These are phyloP conservation scores for Octomys mimax DNA, from an alignment of 2,797 vertebrate genomes.

Conservation along the genomic window DNA sequence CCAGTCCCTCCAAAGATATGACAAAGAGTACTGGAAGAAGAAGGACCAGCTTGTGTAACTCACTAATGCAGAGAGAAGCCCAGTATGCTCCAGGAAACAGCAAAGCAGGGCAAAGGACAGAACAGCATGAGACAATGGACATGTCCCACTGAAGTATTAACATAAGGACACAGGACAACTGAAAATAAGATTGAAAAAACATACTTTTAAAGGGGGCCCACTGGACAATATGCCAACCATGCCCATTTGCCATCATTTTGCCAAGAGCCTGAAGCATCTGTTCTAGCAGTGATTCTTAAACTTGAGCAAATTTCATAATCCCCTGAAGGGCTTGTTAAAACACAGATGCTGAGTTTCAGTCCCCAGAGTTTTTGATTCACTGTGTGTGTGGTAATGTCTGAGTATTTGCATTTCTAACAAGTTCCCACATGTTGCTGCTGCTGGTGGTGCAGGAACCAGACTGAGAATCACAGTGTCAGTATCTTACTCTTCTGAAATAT, in stretches of 20 bases:
- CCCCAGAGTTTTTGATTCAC: not conserved
- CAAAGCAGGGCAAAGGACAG: not conserved
- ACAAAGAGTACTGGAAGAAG: not conserved
- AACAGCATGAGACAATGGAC: not conserved
- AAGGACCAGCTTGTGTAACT: not conserved
- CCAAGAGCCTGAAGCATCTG: not conserved
- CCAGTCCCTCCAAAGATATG: not conserved
- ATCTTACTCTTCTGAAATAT: slow-evolving; percentile 25
- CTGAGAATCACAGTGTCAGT: not conserved
- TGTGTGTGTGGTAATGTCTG: not conserved
- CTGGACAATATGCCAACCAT: not conserved
- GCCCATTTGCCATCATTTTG: not conserved
- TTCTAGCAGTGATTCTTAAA: not conserved
- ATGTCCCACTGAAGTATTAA: not conserved
- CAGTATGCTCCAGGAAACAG: not conserved
- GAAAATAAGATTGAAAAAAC: not conserved
- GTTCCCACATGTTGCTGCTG: not conserved
- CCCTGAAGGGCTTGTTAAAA: not conserved
- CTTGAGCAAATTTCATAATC: not conserved
- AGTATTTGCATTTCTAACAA: slow-evolving; percentile 15
- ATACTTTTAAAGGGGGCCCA: not conserved
- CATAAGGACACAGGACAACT: not conserved
- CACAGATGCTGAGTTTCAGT: not conserved
- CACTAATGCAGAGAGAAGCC: not conserved
- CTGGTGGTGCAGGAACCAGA: not conserved